A percentile compares a stretch with the other conserved stretches of the same genome.
These are phyloP conservation scores for Fabriciana adippe DNA, from an alignment of 2,888 invertebrate species.

Conservation along the genomic window DNA sequence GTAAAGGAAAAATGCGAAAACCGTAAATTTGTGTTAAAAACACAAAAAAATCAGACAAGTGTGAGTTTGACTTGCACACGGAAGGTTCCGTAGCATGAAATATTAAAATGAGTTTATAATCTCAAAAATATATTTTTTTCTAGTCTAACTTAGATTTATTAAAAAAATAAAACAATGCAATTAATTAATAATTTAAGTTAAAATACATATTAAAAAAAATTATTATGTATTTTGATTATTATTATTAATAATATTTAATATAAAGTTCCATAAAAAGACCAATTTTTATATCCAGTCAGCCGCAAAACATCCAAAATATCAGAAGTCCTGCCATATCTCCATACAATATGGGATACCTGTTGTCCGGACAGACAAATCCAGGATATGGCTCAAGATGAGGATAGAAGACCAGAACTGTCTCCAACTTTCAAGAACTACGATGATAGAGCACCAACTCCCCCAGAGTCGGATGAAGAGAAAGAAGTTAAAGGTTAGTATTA, in stretches of 20 bases:
- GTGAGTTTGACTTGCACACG: no score
- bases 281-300: conserved; percentile 54
- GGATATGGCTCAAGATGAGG: conserved; percentile 43
- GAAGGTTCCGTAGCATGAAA: no score
- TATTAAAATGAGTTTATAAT: no score
- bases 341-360: conserved; percentile 62
- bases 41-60: neutral
- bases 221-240: no score
- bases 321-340: conserved; percentile 55
- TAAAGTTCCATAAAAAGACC: no score
- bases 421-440: conserved; percentile 58
- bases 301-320: conserved; percentile 57
- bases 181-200: conserved; percentile 1
- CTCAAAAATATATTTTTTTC: no score
- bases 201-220: no score
- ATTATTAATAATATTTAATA: no score
- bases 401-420: conserved; percentile 51
- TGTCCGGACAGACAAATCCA: conserved; percentile 61
- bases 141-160: no score
- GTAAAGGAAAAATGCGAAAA: no score
- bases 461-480: conserved; percentile 55
- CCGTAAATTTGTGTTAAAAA: no score
- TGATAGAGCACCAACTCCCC: conserved; percentile 54
- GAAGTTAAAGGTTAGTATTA: conserved; percentile 21
- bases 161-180: neutral